Conservation (phyloP, 2,113 vertebrate species). For the Pandion haliaetus region DNA sequence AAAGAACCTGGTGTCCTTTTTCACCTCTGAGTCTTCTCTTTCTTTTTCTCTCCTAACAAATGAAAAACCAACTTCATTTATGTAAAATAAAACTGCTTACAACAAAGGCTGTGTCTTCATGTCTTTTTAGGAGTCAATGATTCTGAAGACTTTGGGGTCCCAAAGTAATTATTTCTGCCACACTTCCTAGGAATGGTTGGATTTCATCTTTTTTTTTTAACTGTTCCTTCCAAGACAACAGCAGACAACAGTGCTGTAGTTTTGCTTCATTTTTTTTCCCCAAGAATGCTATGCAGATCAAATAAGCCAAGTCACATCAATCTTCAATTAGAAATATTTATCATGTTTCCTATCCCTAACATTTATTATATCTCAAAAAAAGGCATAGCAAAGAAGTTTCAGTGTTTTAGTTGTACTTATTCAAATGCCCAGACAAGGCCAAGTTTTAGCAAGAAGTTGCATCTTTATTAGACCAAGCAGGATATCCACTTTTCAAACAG, state of each 20-base stretch:
- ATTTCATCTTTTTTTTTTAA: background rate
- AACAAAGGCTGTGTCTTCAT: background rate
- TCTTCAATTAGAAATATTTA: background rate
- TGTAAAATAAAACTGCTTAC: background rate
- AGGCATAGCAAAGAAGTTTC: background rate
- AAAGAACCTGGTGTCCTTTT: background rate
- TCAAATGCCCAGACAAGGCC: background rate
- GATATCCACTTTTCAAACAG: background rate
- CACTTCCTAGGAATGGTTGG: background rate
- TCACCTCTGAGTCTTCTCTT: background rate
- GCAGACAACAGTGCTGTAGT: background rate
- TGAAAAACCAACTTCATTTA: background rate
- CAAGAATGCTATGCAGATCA: background rate
- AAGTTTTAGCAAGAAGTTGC: background rate
- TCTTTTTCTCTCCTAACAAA: background rate
- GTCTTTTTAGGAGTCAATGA: background rate
- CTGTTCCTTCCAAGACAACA: background rate
- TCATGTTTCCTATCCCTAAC: background rate
- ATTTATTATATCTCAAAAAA: background rate
- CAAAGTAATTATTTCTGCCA: background rate
- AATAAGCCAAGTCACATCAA: background rate
- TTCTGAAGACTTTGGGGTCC: background rate
- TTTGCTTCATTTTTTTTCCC: background rate
- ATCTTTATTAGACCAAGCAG: background rate
- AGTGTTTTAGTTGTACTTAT: background rate